Evolutionary conservation across 2,113 vertebrate genomes (phyloP), one percentile per base, ranked within the genome.

Genomic region (Lophius piscatorius): DNA sequence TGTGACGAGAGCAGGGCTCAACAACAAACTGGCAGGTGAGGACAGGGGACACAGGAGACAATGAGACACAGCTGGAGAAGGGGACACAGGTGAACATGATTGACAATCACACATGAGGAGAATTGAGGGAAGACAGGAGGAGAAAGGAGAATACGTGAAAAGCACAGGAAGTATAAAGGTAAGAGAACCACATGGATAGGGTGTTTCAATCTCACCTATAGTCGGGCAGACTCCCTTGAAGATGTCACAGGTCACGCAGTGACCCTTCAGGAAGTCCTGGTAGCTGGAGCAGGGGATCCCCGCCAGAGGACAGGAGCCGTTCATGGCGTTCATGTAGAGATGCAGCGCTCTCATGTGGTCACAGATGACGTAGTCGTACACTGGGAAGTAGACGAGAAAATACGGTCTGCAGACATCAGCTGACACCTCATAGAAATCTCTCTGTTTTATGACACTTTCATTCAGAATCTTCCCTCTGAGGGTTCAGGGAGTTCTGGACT

Each of bases 271-370:
- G 81, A 98, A 98, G 48, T 91, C 83, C 39, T 94, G 90, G 61
- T 95, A 94, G 69, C 70, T 93, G 69, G 69, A 41, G 61, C 96
- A 98, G 0, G 96, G 95, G 71, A 98, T 93, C 0, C 94, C 97
- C 41, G 68, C 1, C 1, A 97, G 5, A 0, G 82, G 76, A 55
- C 97, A 99, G 2, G 91, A 81, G 4, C 91, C 56, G 20, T 89
- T 92, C 66, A 98, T 65, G 9, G 93, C 92, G 6, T 91, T 98
- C 76, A 96, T 84, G 75, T 96, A 99, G 84, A 98, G 91, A 16
- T 94, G 70, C 50, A 98, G 87, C 4, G 96, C 96, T 76, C 96
- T 94, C 94, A 97, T 96, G 89, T 99, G 97, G 90, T 99, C 97
- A 11, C 97, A 98, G 66, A 98, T 94, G 64, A 98, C 81, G 55